A percentile compares a stretch with the other conserved stretches of the same genome.
phyloP scores from a whole-genome alignment of 1,140 invertebrate genomes.

The Bombus huntii region DNA sequence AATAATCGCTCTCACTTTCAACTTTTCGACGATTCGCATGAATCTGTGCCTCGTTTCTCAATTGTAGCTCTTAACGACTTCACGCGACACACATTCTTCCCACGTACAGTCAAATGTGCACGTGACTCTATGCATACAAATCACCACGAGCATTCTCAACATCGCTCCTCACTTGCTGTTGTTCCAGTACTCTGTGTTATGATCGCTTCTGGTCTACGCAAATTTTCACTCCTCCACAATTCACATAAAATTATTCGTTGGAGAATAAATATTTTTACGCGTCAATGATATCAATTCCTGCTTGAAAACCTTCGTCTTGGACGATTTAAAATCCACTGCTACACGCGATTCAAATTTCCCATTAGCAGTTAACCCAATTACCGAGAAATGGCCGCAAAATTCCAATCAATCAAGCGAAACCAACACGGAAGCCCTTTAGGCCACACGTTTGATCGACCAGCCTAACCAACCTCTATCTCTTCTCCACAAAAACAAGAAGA shows the following conservation, averaged over 20 bases:
- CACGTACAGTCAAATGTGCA: too few species aligned
- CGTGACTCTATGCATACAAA: background rate
- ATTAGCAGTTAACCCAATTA: slow-evolving; percentile 47
- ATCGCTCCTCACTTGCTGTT: background rate
- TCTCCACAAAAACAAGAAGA: background rate
- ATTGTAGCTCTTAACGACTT: background rate
- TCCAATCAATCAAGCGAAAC: slow-evolving; percentile 34
- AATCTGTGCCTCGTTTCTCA: too few species aligned
- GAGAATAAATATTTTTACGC: background rate
- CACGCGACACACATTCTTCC: too few species aligned
- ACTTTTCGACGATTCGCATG: background rate
- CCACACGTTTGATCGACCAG: slow-evolving; percentile 10
- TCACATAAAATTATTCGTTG: background rate
- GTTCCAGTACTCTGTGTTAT: background rate
- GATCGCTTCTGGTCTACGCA: too few species aligned
- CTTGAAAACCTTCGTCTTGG: background rate
- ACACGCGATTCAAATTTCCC: slow-evolving; percentile 38
- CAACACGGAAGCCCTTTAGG: slow-evolving; percentile 14
- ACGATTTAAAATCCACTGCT: background rate
- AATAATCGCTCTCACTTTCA: too few species aligned
- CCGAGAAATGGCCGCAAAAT: slow-evolving; percentile 31
- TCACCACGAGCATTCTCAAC: background rate
- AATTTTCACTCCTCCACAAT: too few species aligned
- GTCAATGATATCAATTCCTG: background rate
- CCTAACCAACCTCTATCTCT: too few species aligned